Evolutionary conservation across 2,113 vertebrate species (phyloP), one percentile per base, ranked within the genome.

Genomic region (Melanocharis versteri): DNA sequence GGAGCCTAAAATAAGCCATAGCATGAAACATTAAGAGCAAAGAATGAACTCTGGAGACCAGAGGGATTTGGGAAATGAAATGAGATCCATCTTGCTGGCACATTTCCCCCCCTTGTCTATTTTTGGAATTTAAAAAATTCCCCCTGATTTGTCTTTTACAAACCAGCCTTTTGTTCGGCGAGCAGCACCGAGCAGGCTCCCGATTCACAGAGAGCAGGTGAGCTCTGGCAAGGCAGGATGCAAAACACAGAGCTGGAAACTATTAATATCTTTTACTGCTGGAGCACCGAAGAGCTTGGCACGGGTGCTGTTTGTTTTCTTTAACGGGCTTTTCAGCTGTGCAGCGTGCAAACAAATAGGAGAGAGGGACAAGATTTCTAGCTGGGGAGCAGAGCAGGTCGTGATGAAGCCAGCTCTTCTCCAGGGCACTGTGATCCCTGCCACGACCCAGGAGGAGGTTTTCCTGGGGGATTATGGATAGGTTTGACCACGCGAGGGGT

Each of bases 1-100:
- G 83, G 85, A 92, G 93, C 79, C 94, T 95, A 96, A 96, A 97
- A 97, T 96, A 96, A 97, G 96, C 93, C 88, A 88, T 96, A 94
- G 93, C 83, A 93, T 93, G 92, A 97, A 96, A 96, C 94, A 95
- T 94, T 96, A 95, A 96, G 90, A 97, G 92, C 72, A 78, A 96
- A 96, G 93, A 97, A 96, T 92, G 96, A 94, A 95, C 76, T 93
- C 82, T 90, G 90, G 92, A 96, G 92, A 96, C 90, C 89, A 94
- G 93, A 95, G 87, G 93, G 95, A 96, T 96, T 95, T 96, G 93
- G 85, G 93, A 91, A 93, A 92, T 94, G 96, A 96, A 97, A 96
- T 33, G 76, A 96, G 94, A 96, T 95, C 96, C 96, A 92, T 96
- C 96, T 96, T 93, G 77, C 95, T 91, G 95, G 95, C 92, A 95